A percentile compares a stretch with the other conserved stretches of the same genome.
Evolutionary conservation across 2,113 vertebrate genomes (phyloP).

Genomic region (Engystomops pustulosus): DNA sequence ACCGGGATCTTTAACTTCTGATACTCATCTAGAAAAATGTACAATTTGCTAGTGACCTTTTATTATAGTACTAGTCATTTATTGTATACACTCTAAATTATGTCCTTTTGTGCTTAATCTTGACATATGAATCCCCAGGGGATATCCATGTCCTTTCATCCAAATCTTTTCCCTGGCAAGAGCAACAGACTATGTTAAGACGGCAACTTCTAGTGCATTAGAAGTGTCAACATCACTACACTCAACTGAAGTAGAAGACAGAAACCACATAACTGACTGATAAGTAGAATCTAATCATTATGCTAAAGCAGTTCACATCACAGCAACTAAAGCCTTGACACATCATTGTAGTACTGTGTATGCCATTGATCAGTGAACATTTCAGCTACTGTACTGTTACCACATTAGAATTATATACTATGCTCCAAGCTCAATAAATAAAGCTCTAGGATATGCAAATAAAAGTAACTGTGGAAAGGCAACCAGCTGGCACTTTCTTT

Average conservation of each 20-base stretch:
- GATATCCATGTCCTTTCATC: conserved; percentile 29
- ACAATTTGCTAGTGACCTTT: conserved; percentile 40
- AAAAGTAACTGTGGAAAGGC: too few species aligned
- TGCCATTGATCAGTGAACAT: not conserved
- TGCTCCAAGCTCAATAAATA: too few species aligned
- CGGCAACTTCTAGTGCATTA: conserved; percentile 28
- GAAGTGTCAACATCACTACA: conserved; percentile 16
- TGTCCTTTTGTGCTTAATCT: conserved; percentile 3
- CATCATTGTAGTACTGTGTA: conserved; percentile 2
- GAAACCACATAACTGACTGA: conserved; percentile 22
- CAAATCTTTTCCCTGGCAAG: conserved; percentile 14
- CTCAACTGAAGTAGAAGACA: not conserved
- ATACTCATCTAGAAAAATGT: not conserved
- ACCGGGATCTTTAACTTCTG: not conserved
- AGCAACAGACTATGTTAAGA: conserved; percentile 22
- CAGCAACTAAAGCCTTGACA: not conserved
- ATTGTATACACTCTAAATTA: conserved; percentile 43
- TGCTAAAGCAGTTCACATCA: not conserved
- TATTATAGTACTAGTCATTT: conserved; percentile 36
- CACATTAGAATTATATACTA: too few species aligned
- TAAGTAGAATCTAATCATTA: conserved; percentile 34
- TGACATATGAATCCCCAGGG: conserved; percentile 23
- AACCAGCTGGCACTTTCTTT: too few species aligned
- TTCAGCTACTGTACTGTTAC: too few species aligned
- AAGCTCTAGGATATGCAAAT: too few species aligned